These are phyloP conservation scores for Centropristis striata DNA, from an alignment of 2,113 vertebrate genomes.

Conservation along the genomic window DNA sequence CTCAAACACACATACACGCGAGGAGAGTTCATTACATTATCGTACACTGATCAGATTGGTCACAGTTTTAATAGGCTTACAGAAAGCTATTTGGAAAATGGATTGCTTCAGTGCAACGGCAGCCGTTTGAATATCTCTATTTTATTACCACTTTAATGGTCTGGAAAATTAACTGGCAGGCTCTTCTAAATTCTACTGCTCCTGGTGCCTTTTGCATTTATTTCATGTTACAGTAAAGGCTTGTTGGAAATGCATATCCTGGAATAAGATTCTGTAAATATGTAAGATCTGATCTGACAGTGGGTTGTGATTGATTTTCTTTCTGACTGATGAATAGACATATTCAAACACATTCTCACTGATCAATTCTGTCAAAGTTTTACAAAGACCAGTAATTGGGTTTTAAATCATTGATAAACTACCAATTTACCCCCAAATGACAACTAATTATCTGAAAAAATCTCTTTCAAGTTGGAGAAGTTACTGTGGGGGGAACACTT, in stretches of 20 bases:
- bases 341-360: neutral
- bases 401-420: constrained; percentile 39
- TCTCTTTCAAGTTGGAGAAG: constrained; percentile 17
- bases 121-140: constrained; percentile 8
- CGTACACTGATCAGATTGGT: constrained; percentile 27
- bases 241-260: neutral
- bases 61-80: constrained; percentile 40
- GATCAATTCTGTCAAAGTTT: constrained; percentile 9
- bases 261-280: neutral
- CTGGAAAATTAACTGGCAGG: neutral
- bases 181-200: neutral
- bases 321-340: neutral
- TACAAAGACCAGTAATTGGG: constrained; percentile 23
- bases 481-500: neutral
- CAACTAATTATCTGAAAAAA: constrained; percentile 27
- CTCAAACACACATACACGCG: constrained; percentile 10
- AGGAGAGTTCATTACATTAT: neutral
- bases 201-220: neutral
- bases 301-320: neutral
- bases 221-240: neutral
- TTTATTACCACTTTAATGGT: constrained; percentile 45
- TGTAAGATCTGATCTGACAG: neutral
- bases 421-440: neutral
- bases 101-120: constrained; percentile 10
- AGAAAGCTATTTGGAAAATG: too few species aligned